Evolutionary conservation across 2,888 invertebrate species (phyloP), one percentile per base, ranked within the genome.

Genomic region (Rhamphomyia laevipes): DNA sequence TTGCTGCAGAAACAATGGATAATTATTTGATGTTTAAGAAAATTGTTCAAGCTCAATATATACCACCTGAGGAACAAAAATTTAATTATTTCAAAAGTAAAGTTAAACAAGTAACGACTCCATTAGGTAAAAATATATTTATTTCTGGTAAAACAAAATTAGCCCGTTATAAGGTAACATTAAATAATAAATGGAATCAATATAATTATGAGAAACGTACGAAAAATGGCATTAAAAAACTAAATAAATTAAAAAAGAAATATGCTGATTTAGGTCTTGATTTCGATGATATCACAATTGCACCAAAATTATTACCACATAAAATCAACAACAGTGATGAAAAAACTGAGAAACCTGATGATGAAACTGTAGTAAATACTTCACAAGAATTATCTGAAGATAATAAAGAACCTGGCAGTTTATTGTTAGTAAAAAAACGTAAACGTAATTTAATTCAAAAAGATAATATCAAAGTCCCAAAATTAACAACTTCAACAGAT

Each of bases 11-110:
- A 56, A 85, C 94, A 1, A 97, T 97, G 95, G 84, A 97, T 65
- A 96, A 95, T 68, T 97, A 97, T 68, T 73, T 97, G 1, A 94
- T 97, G 92, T 93, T 88, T 60, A 86, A 93, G 56, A 82, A 87
- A 65, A 73, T 94, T 33, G 70, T 97, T 10, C 90, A 89, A 77
- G 84, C 84, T 50, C 73, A 74, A 11, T 81, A 76, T 57, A 77
- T 87, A 54, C 80, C 84, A 16, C 80, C 81, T 2, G 80, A 81
- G 53, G 76, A 82, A 54, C 80, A 81, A 61, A 77, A 70, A 59
- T 65, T 57, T 31, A 73, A 72, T 49, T 78, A 75, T 47, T 80
- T 78, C 61, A 71, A 55, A 51, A 71, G 76, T n/a, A 70, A 67
- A 50, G 60, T 75, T 45, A 79, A 78, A 73, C 74, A 66, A 55